Evolutionary conservation across 2,797 vertebrate species (phyloP), one percentile per base, ranked within the genome.

Genomic region (Zonotrichia albicollis): DNA sequence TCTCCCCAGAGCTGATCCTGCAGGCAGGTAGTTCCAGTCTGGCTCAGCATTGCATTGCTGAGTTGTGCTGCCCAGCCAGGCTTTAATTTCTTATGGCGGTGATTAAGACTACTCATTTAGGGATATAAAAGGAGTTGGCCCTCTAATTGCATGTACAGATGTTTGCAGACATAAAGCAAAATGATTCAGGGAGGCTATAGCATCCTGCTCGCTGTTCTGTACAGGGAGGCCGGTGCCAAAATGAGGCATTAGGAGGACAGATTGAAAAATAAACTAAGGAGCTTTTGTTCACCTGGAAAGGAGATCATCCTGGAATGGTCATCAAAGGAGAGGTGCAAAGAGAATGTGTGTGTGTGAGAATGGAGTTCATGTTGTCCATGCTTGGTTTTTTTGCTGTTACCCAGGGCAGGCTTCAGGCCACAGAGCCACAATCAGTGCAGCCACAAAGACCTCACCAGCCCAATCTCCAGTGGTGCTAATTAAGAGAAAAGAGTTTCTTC

Each of bases 91-190:
- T 94, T 91, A 88, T 29, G 80, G 74, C 0, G 2, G 83, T 95
- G 95, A 94, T 97, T 96, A 95, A 95, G 84, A 38, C 80, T 77
- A 23, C 85, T 94, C 87, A 91, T 97, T 95, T 95, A 94, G 89
- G 87, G 91, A 93, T 80, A 65, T 94, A 91, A 96, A 94, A 96
- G 93, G 89, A 93, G 91, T 84, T 87, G 77, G 88, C 87, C 84
- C 30, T 94, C 74, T 93, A 95, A 96, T 84, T 96, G 95, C 71
- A 16, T 58, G 6, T 94, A 54, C 94, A 94, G 91, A 88, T 94
- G 89, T 96, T 96, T 88, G 53, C 89, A 95, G 93, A 64, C 94
- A 81, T 93, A 96, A 94, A 95, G 74, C 87, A 92, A 90, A 93
- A 93, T 54, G 77, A 95, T 67, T 80, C 57, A 73, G 81, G 91